phyloP scores from a whole-genome alignment of 1,140 invertebrate species.

The Alviniconcha marisindica region DNA sequence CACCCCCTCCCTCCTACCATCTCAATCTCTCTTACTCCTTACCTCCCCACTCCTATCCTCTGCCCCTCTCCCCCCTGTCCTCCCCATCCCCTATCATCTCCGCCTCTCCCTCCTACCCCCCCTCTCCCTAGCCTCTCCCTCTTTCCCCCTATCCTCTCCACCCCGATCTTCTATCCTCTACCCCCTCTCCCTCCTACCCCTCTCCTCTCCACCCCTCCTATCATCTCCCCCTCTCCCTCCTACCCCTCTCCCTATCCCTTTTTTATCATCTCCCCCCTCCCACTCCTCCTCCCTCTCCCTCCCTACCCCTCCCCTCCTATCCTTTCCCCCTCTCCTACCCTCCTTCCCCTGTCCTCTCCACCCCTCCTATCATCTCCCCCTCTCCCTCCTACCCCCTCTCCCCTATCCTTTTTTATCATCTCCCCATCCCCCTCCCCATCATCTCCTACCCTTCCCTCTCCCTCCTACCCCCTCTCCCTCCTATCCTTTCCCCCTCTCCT shows the following conservation, averaged over 20 bases:
- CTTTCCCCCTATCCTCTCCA: not conserved
- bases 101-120: not conserved
- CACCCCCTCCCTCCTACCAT: not conserved
- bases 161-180: not conserved
- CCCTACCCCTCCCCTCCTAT: not conserved
- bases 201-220: constrained; percentile 57
- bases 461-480: not conserved
- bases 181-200: not conserved
- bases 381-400: not conserved
- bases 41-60: not conserved
- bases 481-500: not conserved
- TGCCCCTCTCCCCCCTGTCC: not conserved
- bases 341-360: not conserved
- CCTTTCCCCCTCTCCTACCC: not conserved
- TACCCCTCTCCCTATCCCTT: not conserved
- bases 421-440: not conserved
- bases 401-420: not conserved
- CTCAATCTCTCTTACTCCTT: not conserved
- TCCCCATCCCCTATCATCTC: not conserved
- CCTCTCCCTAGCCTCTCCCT: not conserved
- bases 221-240: too few species aligned
- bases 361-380: not conserved
- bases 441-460: not conserved
- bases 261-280: not conserved
- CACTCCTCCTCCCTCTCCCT: not conserved